These are phyloP conservation scores for Ptychadena robeensis DNA, from an alignment of 2,797 vertebrate genomes.

Conservation along the genomic window DNA sequence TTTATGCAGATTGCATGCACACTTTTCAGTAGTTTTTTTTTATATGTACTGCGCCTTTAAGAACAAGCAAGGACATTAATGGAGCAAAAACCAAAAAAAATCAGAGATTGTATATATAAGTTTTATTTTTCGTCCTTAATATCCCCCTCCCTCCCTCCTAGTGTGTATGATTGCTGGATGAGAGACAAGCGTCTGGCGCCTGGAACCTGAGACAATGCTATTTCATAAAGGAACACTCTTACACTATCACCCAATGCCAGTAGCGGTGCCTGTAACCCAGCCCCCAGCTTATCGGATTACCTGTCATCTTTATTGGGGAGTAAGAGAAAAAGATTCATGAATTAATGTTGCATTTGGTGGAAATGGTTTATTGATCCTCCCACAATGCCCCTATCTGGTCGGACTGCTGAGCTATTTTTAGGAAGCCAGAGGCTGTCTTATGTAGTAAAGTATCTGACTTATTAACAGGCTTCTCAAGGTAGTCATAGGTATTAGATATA, in stretches of 20 bases:
- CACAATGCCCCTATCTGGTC: conserved; percentile 40
- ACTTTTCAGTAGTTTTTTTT: neutral
- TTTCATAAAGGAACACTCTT: conserved; percentile 49
- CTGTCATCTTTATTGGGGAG: conserved; percentile 58
- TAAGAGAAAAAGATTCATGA: conserved; percentile 54
- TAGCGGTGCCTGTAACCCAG: conserved; percentile 5
- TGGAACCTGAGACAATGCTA: conserved; percentile 55
- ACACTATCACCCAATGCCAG: conserved; percentile 44
- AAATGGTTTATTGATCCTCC: conserved; percentile 59
- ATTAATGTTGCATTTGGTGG: conserved; percentile 57
- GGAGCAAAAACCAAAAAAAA: neutral
- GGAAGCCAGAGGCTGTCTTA: conserved; percentile 4
- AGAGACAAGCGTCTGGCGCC: conserved; percentile 61
- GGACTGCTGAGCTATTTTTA: conserved; percentile 50
- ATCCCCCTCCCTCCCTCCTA: conserved; percentile 6
- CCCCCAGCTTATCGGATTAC: conserved; percentile 55
- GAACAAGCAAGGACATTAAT: neutral
- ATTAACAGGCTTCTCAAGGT: neutral
- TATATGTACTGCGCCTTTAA: neutral
- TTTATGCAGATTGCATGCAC: neutral
- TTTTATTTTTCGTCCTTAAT: conserved; percentile 11
- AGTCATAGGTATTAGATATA: neutral
- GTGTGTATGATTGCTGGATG: conserved; percentile 49
- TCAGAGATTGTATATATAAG: neutral
- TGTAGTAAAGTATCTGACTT: conserved; percentile 29